Evolutionary conservation across 2,113 vertebrate genomes (phyloP).

Genomic region (Centropristis striata): DNA sequence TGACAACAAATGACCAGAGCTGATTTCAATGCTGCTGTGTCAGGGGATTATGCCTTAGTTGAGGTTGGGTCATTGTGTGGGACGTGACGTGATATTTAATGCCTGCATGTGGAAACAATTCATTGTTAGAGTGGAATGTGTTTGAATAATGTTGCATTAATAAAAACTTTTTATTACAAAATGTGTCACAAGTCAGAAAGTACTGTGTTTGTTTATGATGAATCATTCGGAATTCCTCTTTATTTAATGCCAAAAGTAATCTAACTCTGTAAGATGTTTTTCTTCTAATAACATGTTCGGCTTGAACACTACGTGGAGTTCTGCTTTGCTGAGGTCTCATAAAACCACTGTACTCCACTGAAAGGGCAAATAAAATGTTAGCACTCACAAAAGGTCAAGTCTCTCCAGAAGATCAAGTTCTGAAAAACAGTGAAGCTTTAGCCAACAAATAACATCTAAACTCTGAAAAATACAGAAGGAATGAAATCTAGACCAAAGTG

Average conservation of each 20-base stretch:
- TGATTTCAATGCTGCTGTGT: conserved; percentile 29
- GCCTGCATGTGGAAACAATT: conserved; percentile 48
- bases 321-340: conserved; percentile 10
- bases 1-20: conserved; percentile 33
- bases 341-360: conserved; percentile 37
- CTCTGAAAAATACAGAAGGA: background rate
- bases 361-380: conserved; percentile 72
- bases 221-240: background rate
- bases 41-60: conserved; percentile 32
- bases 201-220: background rate
- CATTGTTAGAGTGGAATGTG: conserved; percentile 38
- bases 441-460: conserved; percentile 34
- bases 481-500: conserved; percentile 25
- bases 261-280: background rate
- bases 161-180: conserved; percentile 38
- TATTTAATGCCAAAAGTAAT: background rate
- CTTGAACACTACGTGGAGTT: conserved; percentile 1
- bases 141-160: conserved; percentile 45
- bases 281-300: background rate
- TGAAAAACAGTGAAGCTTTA: conserved; percentile 43
- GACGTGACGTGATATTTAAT: conserved; percentile 23
- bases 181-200: conserved; percentile 4
- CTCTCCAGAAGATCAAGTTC: conserved; percentile 41
- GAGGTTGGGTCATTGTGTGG: conserved; percentile 36
- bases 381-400: conserved; percentile 65